Conservation (phyloP, 2,888 invertebrate genomes). For the Apotomis capreana region DNA sequence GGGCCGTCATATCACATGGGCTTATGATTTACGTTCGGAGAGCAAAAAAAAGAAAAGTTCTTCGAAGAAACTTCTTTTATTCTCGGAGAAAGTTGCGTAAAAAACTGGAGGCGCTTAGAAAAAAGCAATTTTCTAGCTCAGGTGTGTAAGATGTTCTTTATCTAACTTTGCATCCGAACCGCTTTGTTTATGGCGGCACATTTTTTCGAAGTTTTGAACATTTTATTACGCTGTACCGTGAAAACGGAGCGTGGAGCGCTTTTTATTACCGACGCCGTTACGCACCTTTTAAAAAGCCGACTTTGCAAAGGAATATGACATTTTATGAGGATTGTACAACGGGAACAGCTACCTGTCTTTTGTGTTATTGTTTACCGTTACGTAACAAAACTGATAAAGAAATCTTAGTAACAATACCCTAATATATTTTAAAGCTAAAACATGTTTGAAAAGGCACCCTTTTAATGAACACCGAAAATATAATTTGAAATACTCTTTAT, state of each 20-base stretch:
- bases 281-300: slow-evolving; percentile 65
- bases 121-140: slow-evolving; percentile 84
- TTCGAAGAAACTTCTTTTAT: slow-evolving; percentile 81
- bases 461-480: slow-evolving; percentile 81
- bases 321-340: slow-evolving; percentile 52
- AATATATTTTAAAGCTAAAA: slow-evolving; percentile 62
- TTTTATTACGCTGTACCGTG: slow-evolving; percentile 78
- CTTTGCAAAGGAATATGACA: slow-evolving; percentile 44
- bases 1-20: slow-evolving; percentile 67
- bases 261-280: slow-evolving; percentile 43
- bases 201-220: slow-evolving; percentile 81
- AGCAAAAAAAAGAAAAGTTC: slow-evolving; percentile 74
- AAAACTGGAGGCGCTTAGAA: slow-evolving; percentile 82
- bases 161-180: slow-evolving; percentile 83
- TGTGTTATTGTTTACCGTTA: slow-evolving; percentile 48
- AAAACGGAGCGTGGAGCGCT: slow-evolving; percentile 61
- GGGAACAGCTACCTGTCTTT: slow-evolving; percentile 69
- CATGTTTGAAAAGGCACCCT: slow-evolving; percentile 72
- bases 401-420: slow-evolving; percentile 51
- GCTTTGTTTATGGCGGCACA: slow-evolving; percentile 80
- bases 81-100: slow-evolving; percentile 81
- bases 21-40: slow-evolving; percentile 71
- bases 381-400: slow-evolving; percentile 42
- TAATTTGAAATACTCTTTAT: slow-evolving; percentile 83
- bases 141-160: slow-evolving; percentile 84